These are phyloP conservation scores for Mastacembelus armatus DNA, from an alignment of 2,797 vertebrate species.

Conservation along the genomic window DNA sequence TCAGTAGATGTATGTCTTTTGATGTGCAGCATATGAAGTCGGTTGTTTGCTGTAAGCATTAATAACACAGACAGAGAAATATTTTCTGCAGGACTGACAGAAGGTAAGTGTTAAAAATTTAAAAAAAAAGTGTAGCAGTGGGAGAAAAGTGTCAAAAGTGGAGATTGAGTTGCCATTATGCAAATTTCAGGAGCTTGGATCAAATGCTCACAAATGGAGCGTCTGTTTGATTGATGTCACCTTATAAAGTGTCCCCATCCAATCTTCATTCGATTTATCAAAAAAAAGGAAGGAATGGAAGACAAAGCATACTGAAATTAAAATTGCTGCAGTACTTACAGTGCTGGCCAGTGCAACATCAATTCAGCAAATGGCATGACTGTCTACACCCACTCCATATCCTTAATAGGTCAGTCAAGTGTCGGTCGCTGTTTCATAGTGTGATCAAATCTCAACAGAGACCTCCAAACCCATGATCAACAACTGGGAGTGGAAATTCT, in stretches of 20 bases:
- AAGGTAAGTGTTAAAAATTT: slow-evolving; percentile 27
- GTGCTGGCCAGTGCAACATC: neutral
- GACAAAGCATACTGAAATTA: neutral
- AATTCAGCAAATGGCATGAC: neutral
- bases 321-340: neutral
- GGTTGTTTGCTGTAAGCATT: slow-evolving; percentile 9
- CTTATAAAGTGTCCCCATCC: slow-evolving; percentile 1
- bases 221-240: slow-evolving; percentile 37
- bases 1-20: slow-evolving; percentile 28
- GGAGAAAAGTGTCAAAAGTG: slow-evolving; percentile 37
- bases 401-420: neutral
- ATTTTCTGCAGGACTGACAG: slow-evolving; percentile 28
- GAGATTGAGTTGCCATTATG: slow-evolving; percentile 32
- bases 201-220: slow-evolving; percentile 32
- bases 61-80: slow-evolving; percentile 32
- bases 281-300: slow-evolving; percentile 6
- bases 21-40: slow-evolving; percentile 40
- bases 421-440: neutral
- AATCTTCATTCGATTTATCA: slow-evolving; percentile 29
- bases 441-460: no score
- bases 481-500: no score
- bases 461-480: no score
- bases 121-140: slow-evolving; percentile 24
- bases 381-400: neutral
- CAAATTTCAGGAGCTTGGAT: slow-evolving; percentile 34